Conservation (phyloP, 2,113 vertebrate species). For the Lates calcarifer region DNA sequence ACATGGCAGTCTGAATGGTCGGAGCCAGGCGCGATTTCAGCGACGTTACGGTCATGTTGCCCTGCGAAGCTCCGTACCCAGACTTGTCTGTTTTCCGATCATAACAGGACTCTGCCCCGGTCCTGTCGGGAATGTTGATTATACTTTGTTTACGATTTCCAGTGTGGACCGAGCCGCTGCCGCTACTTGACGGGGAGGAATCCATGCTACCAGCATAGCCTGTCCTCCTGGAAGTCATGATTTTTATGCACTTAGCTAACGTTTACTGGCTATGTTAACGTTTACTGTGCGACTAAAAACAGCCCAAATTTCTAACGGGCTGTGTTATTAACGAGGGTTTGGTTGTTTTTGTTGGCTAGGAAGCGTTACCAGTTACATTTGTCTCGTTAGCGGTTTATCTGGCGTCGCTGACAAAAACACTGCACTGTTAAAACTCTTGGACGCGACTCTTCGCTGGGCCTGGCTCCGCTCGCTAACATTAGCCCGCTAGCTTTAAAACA, state of each 20-base stretch:
- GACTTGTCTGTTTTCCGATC: slow-evolving; percentile 78
- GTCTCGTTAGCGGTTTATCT: neutral
- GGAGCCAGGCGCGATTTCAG: slow-evolving; percentile 84
- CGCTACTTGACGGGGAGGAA: slow-evolving; percentile 61
- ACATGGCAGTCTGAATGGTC: slow-evolving; percentile 84
- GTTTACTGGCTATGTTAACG: slow-evolving; percentile 2
- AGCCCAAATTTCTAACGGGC: neutral
- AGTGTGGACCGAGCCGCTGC: slow-evolving; percentile 44
- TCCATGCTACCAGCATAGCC: slow-evolving; percentile 75
- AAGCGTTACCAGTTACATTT: neutral
- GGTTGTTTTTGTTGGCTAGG: too few species aligned
- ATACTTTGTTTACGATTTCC: slow-evolving; percentile 80
- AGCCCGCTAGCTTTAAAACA: slow-evolving; percentile 28
- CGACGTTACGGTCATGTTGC: slow-evolving; percentile 79
- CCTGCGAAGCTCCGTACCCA: slow-evolving; percentile 66
- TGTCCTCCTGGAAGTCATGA: slow-evolving; percentile 75
- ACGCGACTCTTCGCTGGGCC: slow-evolving; percentile 59
- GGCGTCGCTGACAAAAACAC: slow-evolving; percentile 49
- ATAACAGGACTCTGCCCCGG: slow-evolving; percentile 66
- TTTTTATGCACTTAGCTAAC: slow-evolving; percentile 11
- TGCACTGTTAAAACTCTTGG: too few species aligned
- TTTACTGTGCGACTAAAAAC: neutral
- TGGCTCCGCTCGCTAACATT: slow-evolving; percentile 43
- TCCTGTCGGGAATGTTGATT: slow-evolving; percentile 71
- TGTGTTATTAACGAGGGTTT: neutral